A percentile compares a stretch with the other conserved stretches of the same genome.
Evolutionary conservation across 1,140 invertebrate genomes (phyloP).

Genomic region (Gryon sp.): DNA sequence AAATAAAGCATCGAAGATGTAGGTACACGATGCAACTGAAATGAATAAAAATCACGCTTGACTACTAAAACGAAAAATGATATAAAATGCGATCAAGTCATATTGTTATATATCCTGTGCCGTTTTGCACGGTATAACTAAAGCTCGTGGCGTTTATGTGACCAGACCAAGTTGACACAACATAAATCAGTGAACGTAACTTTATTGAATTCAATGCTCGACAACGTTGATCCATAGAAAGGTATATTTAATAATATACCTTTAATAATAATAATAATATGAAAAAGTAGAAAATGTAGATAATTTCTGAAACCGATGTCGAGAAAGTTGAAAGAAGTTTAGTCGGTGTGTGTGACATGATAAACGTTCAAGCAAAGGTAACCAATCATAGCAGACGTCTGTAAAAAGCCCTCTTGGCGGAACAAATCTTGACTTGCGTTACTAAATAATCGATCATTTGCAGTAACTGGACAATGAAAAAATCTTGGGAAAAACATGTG

Average conservation of each 20-base stretch:
- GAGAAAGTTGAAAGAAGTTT: conserved; percentile 39
- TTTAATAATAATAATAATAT: no score
- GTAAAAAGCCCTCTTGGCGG: conserved; percentile 4
- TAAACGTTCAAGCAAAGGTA: conserved; percentile 31
- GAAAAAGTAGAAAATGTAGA: no score
- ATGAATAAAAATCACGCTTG: conserved; percentile 17
- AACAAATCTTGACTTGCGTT: conserved; percentile 23
- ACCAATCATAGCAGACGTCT: conserved; percentile 35
- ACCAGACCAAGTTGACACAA: neutral
- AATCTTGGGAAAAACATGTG: no score
- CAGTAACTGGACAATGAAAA: neutral
- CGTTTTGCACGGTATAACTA: no score
- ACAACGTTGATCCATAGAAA: conserved; percentile 23
- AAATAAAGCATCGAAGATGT: conserved; percentile 5
- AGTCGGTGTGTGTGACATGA: conserved; percentile 25
- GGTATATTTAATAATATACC: conserved; percentile 46
- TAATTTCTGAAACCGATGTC: conserved; percentile 34
- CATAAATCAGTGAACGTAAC: conserved; percentile 16
- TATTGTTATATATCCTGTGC: conserved; percentile 2
- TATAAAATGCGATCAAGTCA: neutral
- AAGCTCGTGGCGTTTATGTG: neutral
- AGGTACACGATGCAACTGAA: neutral
- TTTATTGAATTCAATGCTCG: conserved; percentile 25
- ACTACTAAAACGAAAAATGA: neutral
- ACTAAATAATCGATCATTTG: conserved; percentile 24